phyloP scores from a whole-genome alignment of 1,140 invertebrate genomes.

The Drosophila carrolli region DNA sequence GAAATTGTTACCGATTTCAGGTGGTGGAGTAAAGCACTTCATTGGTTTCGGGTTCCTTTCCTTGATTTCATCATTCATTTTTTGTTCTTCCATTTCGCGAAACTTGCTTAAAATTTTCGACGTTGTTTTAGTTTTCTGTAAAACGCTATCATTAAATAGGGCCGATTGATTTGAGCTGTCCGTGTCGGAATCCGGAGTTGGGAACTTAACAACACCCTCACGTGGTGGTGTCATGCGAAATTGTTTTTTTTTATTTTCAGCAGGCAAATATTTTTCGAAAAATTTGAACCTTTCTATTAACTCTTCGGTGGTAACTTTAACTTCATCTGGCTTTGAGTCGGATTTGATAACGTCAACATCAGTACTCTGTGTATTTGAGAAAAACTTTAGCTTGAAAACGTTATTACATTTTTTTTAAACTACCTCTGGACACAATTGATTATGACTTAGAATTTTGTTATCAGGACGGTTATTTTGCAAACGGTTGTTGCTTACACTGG shows the following conservation, averaged over 20 bases:
- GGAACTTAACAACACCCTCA: conserved; percentile 89
- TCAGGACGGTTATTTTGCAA: conserved; percentile 5
- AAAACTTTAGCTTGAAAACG: background rate
- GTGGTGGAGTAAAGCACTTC: conserved; percentile 95
- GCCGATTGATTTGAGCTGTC: conserved; percentile 2
- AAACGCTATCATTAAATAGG: conserved; percentile 84
- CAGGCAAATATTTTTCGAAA: conserved; percentile 94
- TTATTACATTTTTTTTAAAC: background rate
- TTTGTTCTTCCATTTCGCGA: conserved; percentile 93
- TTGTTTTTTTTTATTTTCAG: conserved; percentile 88
- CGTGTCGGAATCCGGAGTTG: conserved; percentile 31
- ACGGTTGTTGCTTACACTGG: background rate
- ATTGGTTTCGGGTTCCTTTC: conserved; percentile 89
- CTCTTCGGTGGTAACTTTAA: conserved; percentile 91
- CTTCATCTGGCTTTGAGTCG: conserved; percentile 90
- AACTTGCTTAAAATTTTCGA: conserved; percentile 94
- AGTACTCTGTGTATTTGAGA: conserved; percentile 16
- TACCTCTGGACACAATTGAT: conserved; percentile 22
- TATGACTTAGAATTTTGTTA: background rate
- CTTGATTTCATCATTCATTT: conserved; percentile 86
- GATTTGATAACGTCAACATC: conserved; percentile 53
- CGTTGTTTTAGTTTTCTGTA: conserved; percentile 90
- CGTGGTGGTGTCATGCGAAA: conserved; percentile 95
- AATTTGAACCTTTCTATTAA: conserved; percentile 94
- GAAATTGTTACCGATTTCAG: conserved; percentile 88